phyloP scores from a whole-genome alignment of 2,797 vertebrate genomes.

The Eleutherodactylus coqui region DNA sequence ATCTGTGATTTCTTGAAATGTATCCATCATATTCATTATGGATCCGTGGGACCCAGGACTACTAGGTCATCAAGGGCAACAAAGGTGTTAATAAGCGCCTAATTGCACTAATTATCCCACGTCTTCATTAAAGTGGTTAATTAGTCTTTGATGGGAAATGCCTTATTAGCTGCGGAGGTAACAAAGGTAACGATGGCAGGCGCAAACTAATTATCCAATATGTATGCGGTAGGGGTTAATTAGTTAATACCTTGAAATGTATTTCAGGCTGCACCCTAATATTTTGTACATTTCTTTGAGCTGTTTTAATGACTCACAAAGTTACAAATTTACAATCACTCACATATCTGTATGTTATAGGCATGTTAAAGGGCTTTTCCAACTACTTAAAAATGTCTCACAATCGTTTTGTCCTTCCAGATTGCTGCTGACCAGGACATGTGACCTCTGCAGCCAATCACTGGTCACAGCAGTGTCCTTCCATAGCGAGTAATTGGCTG shows the following conservation, averaged over 20 bases:
- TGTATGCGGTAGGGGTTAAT: constrained; percentile 44
- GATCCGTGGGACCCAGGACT: constrained; percentile 31
- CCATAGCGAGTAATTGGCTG: too few relatives aligned
- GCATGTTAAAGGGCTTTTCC: too few relatives aligned
- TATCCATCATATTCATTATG: not conserved
- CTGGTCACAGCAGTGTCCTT: too few relatives aligned
- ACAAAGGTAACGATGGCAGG: constrained; percentile 23
- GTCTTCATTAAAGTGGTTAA: constrained; percentile 26
- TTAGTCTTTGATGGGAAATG: constrained; percentile 32
- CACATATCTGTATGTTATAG: not conserved
- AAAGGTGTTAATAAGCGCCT: constrained; percentile 42
- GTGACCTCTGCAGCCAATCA: too few relatives aligned
- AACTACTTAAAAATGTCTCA: too few relatives aligned
- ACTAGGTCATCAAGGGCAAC: constrained; percentile 26
- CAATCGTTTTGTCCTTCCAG: too few relatives aligned
- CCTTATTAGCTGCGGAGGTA: constrained; percentile 36
- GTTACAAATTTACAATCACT: not conserved
- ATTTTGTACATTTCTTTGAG: not conserved
- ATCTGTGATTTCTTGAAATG: not conserved
- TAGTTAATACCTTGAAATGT: constrained; percentile 19
- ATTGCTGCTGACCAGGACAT: too few relatives aligned
- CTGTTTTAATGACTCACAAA: not conserved
- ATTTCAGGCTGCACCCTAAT: not conserved
- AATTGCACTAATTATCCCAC: constrained; percentile 32
- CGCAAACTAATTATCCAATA: constrained; percentile 25